Conservation (phyloP, 2,113 vertebrate genomes). For the Cygnus atratus region DNA sequence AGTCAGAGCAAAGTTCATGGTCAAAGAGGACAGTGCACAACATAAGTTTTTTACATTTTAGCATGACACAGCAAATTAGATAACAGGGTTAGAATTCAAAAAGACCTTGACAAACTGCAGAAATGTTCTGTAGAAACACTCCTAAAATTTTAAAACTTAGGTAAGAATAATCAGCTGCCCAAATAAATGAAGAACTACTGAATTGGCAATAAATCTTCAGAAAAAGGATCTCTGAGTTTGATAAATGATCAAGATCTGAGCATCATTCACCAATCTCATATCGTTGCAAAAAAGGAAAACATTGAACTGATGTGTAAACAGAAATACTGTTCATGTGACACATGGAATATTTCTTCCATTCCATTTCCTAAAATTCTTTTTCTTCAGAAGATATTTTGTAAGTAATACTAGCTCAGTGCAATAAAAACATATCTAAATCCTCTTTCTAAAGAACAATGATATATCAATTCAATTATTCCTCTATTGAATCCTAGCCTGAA, state of each 20-base stretch:
- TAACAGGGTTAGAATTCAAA: neutral
- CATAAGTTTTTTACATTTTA: neutral
- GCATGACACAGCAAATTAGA: neutral
- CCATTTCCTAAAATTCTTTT: neutral
- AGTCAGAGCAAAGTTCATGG: neutral
- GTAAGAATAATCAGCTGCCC: neutral
- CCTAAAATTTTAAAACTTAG: neutral
- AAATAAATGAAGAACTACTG: neutral
- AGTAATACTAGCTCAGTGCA: neutral
- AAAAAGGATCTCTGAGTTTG: neutral
- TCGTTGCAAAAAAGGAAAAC: neutral
- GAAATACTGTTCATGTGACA: neutral
- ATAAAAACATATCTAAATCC: neutral
- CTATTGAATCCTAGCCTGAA: neutral
- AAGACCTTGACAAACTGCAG: neutral
- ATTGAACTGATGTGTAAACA: neutral
- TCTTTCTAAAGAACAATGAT: neutral
- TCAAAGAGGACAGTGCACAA: neutral
- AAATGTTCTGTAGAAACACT: neutral
- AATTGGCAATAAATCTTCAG: neutral
- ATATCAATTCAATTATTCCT: neutral
- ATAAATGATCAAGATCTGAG: neutral
- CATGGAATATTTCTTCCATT: neutral
- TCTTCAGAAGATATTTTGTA: neutral
- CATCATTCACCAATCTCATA: neutral